Conservation (phyloP, 2,113 vertebrate species). For the Neopipo cinnamomea region DNA sequence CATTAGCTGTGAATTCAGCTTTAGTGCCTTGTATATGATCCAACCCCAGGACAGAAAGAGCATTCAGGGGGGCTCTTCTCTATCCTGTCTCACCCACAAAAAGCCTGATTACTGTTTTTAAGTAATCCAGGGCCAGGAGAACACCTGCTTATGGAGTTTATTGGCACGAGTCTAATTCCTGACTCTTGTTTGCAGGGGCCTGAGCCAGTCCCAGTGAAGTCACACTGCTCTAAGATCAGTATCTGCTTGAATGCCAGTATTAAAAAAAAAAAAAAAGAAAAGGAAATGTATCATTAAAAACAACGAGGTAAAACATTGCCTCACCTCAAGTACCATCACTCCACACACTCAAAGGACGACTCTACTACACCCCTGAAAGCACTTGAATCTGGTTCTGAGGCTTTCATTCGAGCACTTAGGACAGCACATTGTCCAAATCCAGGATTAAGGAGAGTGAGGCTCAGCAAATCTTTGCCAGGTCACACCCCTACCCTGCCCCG, state of each 20-base stretch:
- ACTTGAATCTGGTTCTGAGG: background rate
- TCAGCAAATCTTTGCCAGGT: background rate
- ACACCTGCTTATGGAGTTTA: background rate
- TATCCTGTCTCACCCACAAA: background rate
- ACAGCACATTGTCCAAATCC: background rate
- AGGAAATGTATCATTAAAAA: constrained; percentile 32
- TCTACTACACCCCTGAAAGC: background rate
- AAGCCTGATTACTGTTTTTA: background rate
- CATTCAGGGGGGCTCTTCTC: background rate
- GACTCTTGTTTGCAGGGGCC: background rate
- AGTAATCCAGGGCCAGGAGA: background rate
- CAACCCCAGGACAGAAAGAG: background rate
- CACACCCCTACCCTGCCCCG: background rate
- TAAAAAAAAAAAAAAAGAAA: background rate
- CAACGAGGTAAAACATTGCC: background rate
- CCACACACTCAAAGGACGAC: background rate
- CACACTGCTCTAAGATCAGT: background rate
- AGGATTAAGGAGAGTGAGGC: background rate
- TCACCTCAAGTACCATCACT: background rate
- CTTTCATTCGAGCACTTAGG: background rate
- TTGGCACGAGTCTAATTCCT: background rate
- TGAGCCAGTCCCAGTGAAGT: background rate
- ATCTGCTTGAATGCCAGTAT: background rate
- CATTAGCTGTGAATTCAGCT: background rate
- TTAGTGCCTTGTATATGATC: background rate